Evolutionary conservation across 2,888 invertebrate species (phyloP).

Genomic region (Aphodius granarius): DNA sequence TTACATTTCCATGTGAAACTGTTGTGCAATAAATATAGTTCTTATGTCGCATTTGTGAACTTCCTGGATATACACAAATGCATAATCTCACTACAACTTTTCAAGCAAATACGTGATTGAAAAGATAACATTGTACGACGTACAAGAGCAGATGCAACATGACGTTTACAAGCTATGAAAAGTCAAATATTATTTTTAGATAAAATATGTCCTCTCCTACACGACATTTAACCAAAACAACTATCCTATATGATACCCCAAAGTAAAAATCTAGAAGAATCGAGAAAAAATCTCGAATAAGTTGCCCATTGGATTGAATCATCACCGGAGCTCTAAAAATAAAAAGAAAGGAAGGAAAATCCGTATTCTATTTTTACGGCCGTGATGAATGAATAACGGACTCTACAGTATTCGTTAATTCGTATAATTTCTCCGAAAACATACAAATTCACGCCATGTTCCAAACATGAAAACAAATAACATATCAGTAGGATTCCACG

Average conservation of each 20-base stretch:
- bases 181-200: neutral
- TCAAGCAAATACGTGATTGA: neutral
- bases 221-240: neutral
- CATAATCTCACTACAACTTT: neutral
- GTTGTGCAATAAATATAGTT: too few species aligned
- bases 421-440: neutral
- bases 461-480: neutral
- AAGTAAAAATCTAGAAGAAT: neutral
- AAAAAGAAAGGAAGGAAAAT: neutral
- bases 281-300: neutral
- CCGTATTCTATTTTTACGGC: neutral
- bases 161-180: neutral
- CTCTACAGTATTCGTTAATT: neutral
- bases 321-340: neutral
- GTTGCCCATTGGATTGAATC: neutral
- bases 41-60: too few species aligned
- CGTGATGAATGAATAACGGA: neutral
- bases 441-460: neutral
- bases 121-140: neutral
- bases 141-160: neutral
- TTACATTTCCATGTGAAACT: too few species aligned
- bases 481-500: neutral
- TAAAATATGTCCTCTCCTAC: neutral
- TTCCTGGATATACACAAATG: neutral
- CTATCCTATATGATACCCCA: neutral